phyloP scores from a whole-genome alignment of 1,140 invertebrate species.

The Brachionus koreanus region DNA sequence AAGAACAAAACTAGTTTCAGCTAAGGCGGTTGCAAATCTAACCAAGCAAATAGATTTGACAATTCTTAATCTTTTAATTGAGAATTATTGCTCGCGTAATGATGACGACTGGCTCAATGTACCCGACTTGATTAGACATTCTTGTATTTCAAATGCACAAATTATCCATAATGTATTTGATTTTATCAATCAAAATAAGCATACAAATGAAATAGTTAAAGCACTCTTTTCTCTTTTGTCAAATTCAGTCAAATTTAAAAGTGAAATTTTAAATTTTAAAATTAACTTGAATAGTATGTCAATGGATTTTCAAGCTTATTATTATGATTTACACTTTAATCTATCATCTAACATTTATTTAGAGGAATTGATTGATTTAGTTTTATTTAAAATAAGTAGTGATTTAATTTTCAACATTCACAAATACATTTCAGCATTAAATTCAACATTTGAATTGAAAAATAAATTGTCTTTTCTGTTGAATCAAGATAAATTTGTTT shows the following conservation, averaged over 20 bases:
- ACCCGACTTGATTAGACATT: neutral
- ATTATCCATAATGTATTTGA: neutral
- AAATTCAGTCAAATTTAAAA: neutral
- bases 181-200: neutral
- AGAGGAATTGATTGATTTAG: neutral
- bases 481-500: neutral
- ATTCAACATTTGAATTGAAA: neutral
- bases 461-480: neutral
- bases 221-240: neutral
- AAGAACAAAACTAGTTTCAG: neutral
- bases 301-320: neutral
- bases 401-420: neutral
- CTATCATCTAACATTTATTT: neutral
- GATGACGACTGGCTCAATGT: neutral
- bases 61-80: neutral
- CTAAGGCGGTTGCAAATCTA: neutral
- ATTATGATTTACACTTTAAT: slow-evolving; percentile 18
- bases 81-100: neutral
- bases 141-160: neutral
- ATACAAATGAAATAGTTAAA: neutral
- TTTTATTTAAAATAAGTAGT: neutral
- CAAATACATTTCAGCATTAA: neutral
- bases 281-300: neutral
- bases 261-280: neutral
- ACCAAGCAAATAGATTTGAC: neutral